Evolutionary conservation across 2,888 invertebrate genomes (phyloP).

Genomic region (Pomacea canaliculata): DNA sequence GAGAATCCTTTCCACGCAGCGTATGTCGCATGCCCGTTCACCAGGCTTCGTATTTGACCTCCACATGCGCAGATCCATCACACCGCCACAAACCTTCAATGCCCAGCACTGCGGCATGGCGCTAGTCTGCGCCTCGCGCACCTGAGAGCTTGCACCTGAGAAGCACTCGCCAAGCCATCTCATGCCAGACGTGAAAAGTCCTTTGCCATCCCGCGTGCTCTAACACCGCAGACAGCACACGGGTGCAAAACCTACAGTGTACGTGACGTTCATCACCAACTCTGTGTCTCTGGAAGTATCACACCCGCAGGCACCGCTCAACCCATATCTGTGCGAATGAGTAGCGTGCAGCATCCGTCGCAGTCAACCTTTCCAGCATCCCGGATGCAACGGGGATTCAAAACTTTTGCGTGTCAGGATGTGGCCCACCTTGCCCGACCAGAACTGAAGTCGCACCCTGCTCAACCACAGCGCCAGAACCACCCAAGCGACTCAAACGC

Average conservation of each 20-base stretch:
- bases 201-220: conserved; percentile 5
- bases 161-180: conserved; percentile 13
- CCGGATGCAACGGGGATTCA: background rate
- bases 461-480: conserved; percentile 8
- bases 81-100: conserved; percentile 2
- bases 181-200: conserved; percentile 13
- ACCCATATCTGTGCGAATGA: conserved; percentile 13
- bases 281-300: conserved; percentile 10
- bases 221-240: conserved; percentile 10
- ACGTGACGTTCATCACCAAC: background rate
- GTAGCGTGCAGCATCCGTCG: conserved; percentile 1
- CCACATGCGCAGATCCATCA: conserved; percentile 11
- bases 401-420: conserved; percentile 8
- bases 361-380: conserved; percentile 9
- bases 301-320: conserved; percentile 1
- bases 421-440: background rate
- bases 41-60: background rate
- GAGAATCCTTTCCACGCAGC: conserved; percentile 1
- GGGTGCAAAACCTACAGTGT: conserved; percentile 4
- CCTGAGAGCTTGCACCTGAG: conserved; percentile 5
- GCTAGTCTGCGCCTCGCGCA: conserved; percentile 3
- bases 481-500: background rate
- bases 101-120: conserved; percentile 2
- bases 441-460: conserved; percentile 2
- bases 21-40: conserved; percentile 2